Evolutionary conservation across 2,888 invertebrate species (phyloP).

Genomic region (Chalcis sispes): DNA sequence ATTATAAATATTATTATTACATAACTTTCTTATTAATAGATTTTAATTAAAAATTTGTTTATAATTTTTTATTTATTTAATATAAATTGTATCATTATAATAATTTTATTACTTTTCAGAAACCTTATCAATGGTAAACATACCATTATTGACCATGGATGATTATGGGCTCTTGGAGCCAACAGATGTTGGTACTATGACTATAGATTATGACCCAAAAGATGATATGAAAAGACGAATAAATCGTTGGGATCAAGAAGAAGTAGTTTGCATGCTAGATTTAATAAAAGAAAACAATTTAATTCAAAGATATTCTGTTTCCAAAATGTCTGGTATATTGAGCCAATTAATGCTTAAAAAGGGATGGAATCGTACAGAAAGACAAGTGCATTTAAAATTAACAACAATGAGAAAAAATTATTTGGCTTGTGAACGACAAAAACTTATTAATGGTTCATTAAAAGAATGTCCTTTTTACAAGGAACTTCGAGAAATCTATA

Average conservation of each 20-base stretch:
- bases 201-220: conserved; percentile 56
- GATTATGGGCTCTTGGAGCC: conserved; percentile 51
- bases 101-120: no score
- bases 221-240: conserved; percentile 57
- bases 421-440: conserved; percentile 56
- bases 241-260: conserved; percentile 60
- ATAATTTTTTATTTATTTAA: background rate
- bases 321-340: conserved; percentile 56
- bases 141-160: conserved; percentile 52
- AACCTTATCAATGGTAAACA: conserved; percentile 53
- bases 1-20: no score
- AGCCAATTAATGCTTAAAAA: conserved; percentile 56
- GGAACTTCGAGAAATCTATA: conserved; percentile 59
- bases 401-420: conserved; percentile 61
- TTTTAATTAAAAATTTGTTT: background rate
- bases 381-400: conserved; percentile 62
- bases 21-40: no score
- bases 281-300: conserved; percentile 60
- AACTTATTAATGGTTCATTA: conserved; percentile 32
- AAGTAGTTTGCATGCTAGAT: conserved; percentile 58
- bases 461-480: conserved; percentile 60
- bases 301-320: conserved; percentile 55
- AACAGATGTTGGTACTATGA: conserved; percentile 55
- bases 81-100: conserved; percentile 9
- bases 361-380: conserved; percentile 61